phyloP scores from a whole-genome alignment of 2,888 invertebrate species.

The Luperina testacea region DNA sequence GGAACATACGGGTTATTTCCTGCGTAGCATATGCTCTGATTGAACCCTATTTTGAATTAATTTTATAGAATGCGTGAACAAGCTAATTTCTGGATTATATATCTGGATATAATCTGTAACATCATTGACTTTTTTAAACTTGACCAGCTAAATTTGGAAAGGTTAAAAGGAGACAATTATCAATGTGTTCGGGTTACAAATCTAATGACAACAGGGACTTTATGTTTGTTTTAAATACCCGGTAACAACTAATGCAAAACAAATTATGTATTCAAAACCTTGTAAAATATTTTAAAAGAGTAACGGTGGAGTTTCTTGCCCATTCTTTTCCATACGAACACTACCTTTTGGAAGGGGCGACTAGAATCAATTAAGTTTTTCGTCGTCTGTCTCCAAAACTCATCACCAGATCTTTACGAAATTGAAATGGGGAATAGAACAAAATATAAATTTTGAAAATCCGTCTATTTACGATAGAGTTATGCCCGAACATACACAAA shows the following conservation, averaged over 20 bases:
- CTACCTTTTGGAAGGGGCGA: too few relatives aligned
- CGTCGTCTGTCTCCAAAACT: too few relatives aligned
- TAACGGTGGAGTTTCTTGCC: too few relatives aligned
- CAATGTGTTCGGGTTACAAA: neutral
- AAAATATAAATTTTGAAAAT: too few relatives aligned
- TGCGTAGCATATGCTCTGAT: constrained; percentile 49
- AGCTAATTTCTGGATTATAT: constrained; percentile 19
- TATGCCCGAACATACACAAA: too few relatives aligned
- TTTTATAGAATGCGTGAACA: constrained; percentile 30
- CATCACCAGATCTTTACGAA: too few relatives aligned
- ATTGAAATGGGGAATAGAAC: too few relatives aligned
- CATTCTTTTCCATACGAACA: too few relatives aligned
- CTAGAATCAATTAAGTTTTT: too few relatives aligned
- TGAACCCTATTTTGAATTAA: constrained; percentile 39
- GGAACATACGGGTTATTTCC: constrained; percentile 50
- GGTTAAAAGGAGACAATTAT: neutral
- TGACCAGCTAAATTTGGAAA: neutral
- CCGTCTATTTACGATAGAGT: too few relatives aligned
- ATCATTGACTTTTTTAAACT: neutral
- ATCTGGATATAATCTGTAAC: neutral
- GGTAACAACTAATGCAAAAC: neutral
- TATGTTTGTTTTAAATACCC: neutral
- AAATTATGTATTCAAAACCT: too few relatives aligned
- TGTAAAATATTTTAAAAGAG: too few relatives aligned
- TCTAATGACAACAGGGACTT: neutral